Evolutionary conservation across 1,140 invertebrate species (phyloP).

Genomic region (Calephelis virginiensis): DNA sequence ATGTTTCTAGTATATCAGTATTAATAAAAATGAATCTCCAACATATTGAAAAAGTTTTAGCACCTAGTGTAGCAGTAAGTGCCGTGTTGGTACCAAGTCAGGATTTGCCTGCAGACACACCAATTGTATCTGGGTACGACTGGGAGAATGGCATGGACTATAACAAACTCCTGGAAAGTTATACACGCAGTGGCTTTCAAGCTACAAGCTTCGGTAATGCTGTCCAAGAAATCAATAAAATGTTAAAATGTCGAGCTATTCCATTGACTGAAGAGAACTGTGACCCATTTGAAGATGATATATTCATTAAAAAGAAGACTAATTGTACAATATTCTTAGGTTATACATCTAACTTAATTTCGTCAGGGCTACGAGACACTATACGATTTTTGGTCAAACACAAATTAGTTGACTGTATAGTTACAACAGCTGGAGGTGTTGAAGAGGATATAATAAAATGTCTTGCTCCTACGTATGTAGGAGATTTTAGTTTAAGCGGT

Average conservation of each 20-base stretch:
- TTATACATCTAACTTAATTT: constrained; percentile 98
- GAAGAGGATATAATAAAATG: constrained; percentile 99
- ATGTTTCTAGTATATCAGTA: background rate
- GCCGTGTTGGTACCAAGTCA: constrained; percentile 84
- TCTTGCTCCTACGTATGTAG: constrained; percentile 95
- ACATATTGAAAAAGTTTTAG: constrained; percentile 40
- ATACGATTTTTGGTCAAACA: constrained; percentile 94
- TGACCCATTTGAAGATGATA: constrained; percentile 86
- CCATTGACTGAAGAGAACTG: constrained; percentile 82
- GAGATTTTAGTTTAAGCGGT: constrained; percentile 92
- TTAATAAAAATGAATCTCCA: constrained; percentile 28
- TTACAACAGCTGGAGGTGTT: constrained; percentile 98
- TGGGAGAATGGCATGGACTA: constrained; percentile 96
- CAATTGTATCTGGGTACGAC: constrained; percentile 89
- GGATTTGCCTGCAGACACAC: constrained; percentile 81
- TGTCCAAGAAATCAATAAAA: constrained; percentile 94
- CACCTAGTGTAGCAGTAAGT: constrained; percentile 80
- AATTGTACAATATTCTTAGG: constrained; percentile 98
- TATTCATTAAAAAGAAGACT: constrained; percentile 86
- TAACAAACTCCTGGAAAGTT: constrained; percentile 89
- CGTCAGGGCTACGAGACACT: constrained; percentile 95
- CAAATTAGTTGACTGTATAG: constrained; percentile 93
- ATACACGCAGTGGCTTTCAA: constrained; percentile 94
- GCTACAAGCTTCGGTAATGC: constrained; percentile 96
- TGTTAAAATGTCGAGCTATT: constrained; percentile 87